Conservation (phyloP, 2,797 vertebrate species). For the Pipistrellus kuhlii region DNA sequence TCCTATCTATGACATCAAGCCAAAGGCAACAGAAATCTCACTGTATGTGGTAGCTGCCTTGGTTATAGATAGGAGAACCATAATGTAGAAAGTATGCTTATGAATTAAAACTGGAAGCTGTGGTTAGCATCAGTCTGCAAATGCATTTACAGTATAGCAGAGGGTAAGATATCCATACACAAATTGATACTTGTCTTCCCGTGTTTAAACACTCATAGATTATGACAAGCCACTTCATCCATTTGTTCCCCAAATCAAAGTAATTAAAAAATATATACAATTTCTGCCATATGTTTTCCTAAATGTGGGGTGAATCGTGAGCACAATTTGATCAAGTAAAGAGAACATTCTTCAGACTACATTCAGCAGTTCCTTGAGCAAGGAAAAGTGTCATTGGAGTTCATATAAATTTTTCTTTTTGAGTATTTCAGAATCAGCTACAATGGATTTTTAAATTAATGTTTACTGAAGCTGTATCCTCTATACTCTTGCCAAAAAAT, state of each 20-base stretch:
- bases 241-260: conserved; percentile 58
- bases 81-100: not conserved
- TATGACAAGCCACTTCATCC: conserved; percentile 26
- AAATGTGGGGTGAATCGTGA: not conserved
- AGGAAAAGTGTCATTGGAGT: conserved; percentile 46
- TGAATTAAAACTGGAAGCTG: not conserved
- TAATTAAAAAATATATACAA: conserved; percentile 27
- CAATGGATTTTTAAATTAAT: conserved; percentile 71
- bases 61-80: not conserved
- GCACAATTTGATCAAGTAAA: conserved; percentile 66
- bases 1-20: not conserved
- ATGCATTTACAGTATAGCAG: not conserved
- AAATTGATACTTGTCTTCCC: not conserved
- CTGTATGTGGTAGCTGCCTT: not conserved
- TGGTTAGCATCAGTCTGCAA: not conserved
- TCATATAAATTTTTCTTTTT: conserved; percentile 1
- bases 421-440: conserved; percentile 55
- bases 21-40: conserved; percentile 22
- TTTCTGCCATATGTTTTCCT: conserved; percentile 10
- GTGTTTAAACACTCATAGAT: not conserved
- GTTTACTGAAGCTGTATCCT: conserved; percentile 57
- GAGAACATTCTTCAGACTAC: not conserved
- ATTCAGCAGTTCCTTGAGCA: conserved; percentile 13
- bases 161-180: not conserved
- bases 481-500: conserved; percentile 68